Evolutionary conservation across 2,888 invertebrate genomes (phyloP).

Genomic region (Exocentrus adspersus): DNA sequence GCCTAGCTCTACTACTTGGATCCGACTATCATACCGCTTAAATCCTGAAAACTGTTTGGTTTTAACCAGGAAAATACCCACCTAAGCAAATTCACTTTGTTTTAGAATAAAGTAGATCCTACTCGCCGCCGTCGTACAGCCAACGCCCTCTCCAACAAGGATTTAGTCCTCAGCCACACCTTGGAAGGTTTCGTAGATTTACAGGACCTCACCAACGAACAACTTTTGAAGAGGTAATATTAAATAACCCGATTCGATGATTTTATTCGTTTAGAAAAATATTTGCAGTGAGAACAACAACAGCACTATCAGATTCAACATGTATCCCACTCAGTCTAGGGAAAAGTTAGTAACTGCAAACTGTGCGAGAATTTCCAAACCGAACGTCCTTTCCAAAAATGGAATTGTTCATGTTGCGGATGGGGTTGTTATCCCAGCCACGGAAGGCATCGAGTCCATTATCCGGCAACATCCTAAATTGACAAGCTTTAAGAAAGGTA

Average conservation of each 20-base stretch:
- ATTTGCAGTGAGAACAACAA: constrained; percentile 62
- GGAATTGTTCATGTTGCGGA: constrained; percentile 74
- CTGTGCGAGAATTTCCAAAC: constrained; percentile 71
- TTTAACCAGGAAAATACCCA: no score
- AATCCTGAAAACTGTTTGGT: no score
- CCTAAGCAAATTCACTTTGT: constrained; percentile 18
- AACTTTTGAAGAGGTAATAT: constrained; percentile 61
- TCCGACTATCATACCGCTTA: no score
- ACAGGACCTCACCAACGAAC: constrained; percentile 69
- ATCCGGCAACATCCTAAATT: constrained; percentile 69
- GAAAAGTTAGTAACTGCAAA: constrained; percentile 72
- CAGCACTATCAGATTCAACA: constrained; percentile 68
- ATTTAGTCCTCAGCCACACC: constrained; percentile 69
- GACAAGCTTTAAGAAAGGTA: constrained; percentile 67
- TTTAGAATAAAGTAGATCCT: constrained; percentile 64
- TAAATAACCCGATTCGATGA: not conserved
- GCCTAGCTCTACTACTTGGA: no score
- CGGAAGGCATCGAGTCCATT: constrained; percentile 68
- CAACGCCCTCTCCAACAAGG: constrained; percentile 62
- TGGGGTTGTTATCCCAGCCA: constrained; percentile 69
- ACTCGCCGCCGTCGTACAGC: constrained; percentile 48
- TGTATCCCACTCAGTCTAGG: constrained; percentile 65
- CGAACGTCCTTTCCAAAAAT: constrained; percentile 72
- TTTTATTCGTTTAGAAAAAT: not conserved
- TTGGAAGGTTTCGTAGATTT: constrained; percentile 68